These are phyloP conservation scores for Macaria liturata DNA, from an alignment of 2,888 invertebrate genomes.

Conservation along the genomic window DNA sequence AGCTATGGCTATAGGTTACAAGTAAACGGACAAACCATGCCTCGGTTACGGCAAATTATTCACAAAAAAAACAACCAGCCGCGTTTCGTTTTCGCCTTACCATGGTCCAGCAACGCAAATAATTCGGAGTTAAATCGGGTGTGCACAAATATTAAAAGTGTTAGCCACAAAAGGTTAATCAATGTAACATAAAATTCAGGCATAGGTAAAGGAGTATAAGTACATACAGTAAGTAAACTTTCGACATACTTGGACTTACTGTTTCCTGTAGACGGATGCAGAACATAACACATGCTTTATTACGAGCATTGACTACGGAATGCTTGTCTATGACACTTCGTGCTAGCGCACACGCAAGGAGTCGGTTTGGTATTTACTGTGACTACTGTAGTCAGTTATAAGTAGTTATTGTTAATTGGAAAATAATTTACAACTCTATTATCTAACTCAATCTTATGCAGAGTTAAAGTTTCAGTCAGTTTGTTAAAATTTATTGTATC, in stretches of 20 bases:
- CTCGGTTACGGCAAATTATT: constrained; percentile 43
- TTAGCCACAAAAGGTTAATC: constrained; percentile 79
- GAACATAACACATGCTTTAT: constrained; percentile 82
- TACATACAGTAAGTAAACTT: constrained; percentile 56
- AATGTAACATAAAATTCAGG: constrained; percentile 64
- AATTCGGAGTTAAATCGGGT: constrained; percentile 51
- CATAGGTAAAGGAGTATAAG: constrained; percentile 51
- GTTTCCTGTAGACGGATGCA: constrained; percentile 88
- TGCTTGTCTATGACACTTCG: constrained; percentile 50
- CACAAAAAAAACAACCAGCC: constrained; percentile 47
- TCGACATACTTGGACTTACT: constrained; percentile 87
- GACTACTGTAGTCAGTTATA: constrained; percentile 3
- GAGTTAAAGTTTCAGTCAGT: too few relatives aligned
- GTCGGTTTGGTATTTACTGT: constrained; percentile 43
- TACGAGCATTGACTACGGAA: constrained; percentile 68
- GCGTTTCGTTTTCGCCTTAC: constrained; percentile 43
- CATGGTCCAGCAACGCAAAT: constrained; percentile 57
- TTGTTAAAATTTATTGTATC: too few relatives aligned
- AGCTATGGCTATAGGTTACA: constrained; percentile 32
- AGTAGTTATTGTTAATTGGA: too few relatives aligned
- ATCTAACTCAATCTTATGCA: too few relatives aligned
- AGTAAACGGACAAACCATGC: constrained; percentile 43
- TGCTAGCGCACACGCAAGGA: constrained; percentile 70
- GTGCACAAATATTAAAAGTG: constrained; percentile 65
- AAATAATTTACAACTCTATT: too few relatives aligned